These are phyloP conservation scores for Synergus laeviventris DNA, from an alignment of 2,888 invertebrate genomes.

Conservation along the genomic window DNA sequence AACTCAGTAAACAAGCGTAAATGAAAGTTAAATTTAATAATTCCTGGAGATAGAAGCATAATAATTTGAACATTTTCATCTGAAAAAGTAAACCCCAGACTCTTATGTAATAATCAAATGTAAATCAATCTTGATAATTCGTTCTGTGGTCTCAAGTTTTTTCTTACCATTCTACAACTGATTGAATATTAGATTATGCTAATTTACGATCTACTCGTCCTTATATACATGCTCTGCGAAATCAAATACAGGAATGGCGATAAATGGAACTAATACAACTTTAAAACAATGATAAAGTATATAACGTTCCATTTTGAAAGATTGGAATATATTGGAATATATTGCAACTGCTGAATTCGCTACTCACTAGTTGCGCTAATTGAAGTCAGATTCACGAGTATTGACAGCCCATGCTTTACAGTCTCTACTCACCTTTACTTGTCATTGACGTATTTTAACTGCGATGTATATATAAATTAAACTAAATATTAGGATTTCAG, in stretches of 20 bases:
- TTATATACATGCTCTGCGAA: neutral
- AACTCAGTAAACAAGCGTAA: neutral
- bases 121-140: neutral
- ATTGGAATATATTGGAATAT: too few relatives aligned
- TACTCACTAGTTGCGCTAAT: too few relatives aligned
- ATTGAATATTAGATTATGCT: slow-evolving; percentile 2
- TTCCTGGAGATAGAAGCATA: neutral
- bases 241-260: neutral
- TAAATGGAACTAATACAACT: too few relatives aligned
- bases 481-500: too few relatives aligned
- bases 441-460: too few relatives aligned
- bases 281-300: too few relatives aligned
- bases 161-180: neutral
- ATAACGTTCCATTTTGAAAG: too few relatives aligned
- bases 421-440: too few relatives aligned
- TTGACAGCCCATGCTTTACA: too few relatives aligned
- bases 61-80: neutral
- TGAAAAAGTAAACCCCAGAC: neutral
- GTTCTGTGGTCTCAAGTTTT: neutral
- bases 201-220: neutral
- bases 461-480: too few relatives aligned
- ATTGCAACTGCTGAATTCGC: too few relatives aligned
- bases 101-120: neutral
- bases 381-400: too few relatives aligned
- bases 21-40: neutral